Percentiles rank a stretch among this genome's conserved stretches.
phyloP scores from a whole-genome alignment of 2,797 vertebrate genomes.

The Macropus fuliginosus region DNA sequence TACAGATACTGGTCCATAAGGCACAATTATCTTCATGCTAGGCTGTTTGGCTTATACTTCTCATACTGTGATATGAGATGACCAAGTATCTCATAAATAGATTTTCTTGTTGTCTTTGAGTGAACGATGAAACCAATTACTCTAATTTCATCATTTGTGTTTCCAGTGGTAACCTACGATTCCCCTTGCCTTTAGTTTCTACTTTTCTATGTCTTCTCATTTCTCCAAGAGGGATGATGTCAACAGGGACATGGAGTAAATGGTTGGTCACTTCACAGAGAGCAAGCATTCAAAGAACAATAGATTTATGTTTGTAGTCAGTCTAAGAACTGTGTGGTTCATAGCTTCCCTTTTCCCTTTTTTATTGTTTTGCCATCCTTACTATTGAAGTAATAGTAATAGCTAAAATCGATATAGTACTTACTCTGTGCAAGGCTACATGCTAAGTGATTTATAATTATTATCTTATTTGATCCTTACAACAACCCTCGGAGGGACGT shows the following conservation, averaged over 20 bases:
- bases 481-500: background rate
- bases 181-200: background rate
- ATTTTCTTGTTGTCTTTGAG: background rate
- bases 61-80: background rate
- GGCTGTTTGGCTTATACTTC: background rate
- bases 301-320: background rate
- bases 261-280: background rate
- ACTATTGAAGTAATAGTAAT: background rate
- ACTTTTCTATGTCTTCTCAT: background rate
- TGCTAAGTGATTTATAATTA: background rate
- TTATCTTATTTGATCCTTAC: background rate
- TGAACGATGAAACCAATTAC: background rate
- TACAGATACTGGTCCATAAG: background rate
- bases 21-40: background rate
- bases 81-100: background rate
- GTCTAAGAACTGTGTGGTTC: background rate
- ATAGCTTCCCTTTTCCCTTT: background rate
- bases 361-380: background rate
- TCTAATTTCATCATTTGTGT: background rate
- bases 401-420: background rate
- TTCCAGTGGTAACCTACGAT: background rate
- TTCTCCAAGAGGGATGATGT: background rate
- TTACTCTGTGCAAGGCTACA: background rate
- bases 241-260: background rate
- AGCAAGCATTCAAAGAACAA: background rate